Percentiles rank a stretch among this genome's conserved stretches.
Evolutionary conservation across 2,113 vertebrate genomes (phyloP).

Genomic region (Syrrhaptes paradoxus): DNA sequence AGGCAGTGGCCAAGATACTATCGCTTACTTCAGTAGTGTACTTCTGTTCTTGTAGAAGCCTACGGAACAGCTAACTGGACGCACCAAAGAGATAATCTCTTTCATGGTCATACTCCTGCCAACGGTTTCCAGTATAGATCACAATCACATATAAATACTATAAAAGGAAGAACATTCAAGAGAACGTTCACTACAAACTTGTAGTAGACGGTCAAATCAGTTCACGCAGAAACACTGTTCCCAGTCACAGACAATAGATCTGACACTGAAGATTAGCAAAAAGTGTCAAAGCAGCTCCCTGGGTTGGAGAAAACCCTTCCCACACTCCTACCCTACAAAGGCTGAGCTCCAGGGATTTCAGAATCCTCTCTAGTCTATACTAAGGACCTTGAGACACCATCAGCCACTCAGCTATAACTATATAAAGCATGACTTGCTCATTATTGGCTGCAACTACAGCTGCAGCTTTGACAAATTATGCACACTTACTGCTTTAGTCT

Average conservation of each 20-base stretch:
- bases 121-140: neutral
- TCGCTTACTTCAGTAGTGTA: neutral
- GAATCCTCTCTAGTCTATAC: neutral
- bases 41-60: neutral
- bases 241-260: neutral
- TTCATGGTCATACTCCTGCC: neutral
- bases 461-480: neutral
- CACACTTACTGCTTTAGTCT: neutral
- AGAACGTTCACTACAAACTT: neutral
- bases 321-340: rapidly evolving
- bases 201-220: neutral
- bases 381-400: neutral
- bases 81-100: neutral
- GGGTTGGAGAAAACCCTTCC: neutral
- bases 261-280: neutral
- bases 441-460: neutral
- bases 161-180: neutral
- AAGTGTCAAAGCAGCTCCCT: neutral
- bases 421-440: neutral
- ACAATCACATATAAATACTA: neutral
- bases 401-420: neutral
- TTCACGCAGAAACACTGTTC: neutral
- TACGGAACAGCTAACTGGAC: neutral
- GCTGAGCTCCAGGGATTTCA: neutral
- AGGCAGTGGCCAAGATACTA: neutral